Evolutionary conservation across 2,888 invertebrate genomes (phyloP), one percentile per base, ranked within the genome.

Genomic region (Ptycholaimellus sp.): DNA sequence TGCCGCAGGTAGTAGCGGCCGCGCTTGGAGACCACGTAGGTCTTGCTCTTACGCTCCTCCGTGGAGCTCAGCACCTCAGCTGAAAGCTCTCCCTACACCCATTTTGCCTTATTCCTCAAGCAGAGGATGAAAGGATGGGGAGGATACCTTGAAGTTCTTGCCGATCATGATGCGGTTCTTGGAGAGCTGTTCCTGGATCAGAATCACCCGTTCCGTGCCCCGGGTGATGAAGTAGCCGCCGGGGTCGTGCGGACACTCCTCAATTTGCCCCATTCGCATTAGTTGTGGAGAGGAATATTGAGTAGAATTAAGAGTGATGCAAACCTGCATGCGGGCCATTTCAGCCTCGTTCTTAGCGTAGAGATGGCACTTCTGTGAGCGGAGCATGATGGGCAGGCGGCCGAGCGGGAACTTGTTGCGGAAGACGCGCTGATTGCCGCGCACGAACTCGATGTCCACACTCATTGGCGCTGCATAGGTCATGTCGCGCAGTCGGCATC

Each of bases 191-290:
- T 99, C 96, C 60, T 96, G 93, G 53, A 96, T 93, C 35, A 96
- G 70, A 56, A 96, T 85, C 31, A 50, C 51, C 52, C 70, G 70
- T 53, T 72, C 72, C 16, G 65, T 64, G 22, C 72, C 72, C 57
- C 80, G 75, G 14, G 93, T 78, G 37, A 99, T 75, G 58, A 99
- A 99, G 64, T 99, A 99, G 46, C 96, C 96, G 36, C 96, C 96
- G n/a, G 96, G 90, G 66, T 99, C 96, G 59, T 82, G 73, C 0
- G 93, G 90, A 58, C 96, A 99, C 61, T 99, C 96, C 59, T 87
- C 83, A 56, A 87, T n/a, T n/a, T n/a, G n/a, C n/a, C n/a, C n/a
- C n/a, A n/a, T n/a, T n/a, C n/a, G n/a, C n/a, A n/a, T n/a, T n/a
- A n/a, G n/a, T n/a, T n/a, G n/a, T n/a, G n/a, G n/a, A n/a, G n/a